phyloP scores from a whole-genome alignment of 2,113 vertebrate species.

The Dromiciops gliroides region DNA sequence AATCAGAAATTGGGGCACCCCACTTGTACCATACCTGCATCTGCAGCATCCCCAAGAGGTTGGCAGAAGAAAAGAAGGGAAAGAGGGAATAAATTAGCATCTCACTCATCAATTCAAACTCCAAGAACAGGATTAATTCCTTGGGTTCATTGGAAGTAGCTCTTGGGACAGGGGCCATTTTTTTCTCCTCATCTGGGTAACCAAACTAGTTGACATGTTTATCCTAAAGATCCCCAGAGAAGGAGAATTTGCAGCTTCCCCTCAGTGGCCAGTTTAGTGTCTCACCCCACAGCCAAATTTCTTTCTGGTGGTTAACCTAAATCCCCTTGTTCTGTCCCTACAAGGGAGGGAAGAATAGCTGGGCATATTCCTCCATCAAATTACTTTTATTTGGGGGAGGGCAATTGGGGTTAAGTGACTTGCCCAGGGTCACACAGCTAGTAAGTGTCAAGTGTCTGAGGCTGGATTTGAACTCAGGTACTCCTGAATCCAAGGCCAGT shows the following conservation, averaged over 20 bases:
- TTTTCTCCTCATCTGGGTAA: neutral
- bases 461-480: too few species aligned
- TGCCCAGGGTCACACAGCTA: too few species aligned
- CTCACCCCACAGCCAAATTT: neutral
- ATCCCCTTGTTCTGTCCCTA: neutral
- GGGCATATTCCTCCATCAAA: neutral
- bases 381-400: too few species aligned
- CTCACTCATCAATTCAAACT: neutral
- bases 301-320: neutral
- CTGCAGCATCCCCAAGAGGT: conserved; percentile 76
- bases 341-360: neutral
- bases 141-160: neutral
- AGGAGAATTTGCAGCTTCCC: neutral
- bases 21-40: conserved; percentile 81
- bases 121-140: neutral
- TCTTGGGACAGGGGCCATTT: neutral
- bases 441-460: too few species aligned
- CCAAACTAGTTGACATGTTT: neutral
- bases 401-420: too few species aligned
- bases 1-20: accelerated
- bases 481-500: too few species aligned
- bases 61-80: neutral
- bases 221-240: neutral
- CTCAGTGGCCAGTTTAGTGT: neutral
- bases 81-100: neutral